phyloP scores from a whole-genome alignment of 2,797 vertebrate genomes.

The Chromobotia macracanthus region DNA sequence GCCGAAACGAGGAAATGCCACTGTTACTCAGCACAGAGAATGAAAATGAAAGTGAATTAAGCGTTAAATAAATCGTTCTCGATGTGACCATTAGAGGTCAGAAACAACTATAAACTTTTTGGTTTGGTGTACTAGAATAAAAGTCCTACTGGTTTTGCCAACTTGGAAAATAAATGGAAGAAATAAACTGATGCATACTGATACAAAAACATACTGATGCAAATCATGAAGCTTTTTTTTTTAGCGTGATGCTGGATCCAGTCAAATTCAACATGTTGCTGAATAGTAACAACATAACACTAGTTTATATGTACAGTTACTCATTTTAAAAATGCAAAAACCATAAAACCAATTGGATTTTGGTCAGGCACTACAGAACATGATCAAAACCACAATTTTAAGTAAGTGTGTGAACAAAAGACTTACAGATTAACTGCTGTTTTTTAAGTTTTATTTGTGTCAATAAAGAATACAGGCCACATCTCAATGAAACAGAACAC shows the following conservation, averaged over 20 bases:
- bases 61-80: neutral
- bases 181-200: too few species aligned
- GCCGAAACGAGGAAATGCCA: conserved; percentile 22
- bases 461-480: neutral
- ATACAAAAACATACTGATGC: neutral
- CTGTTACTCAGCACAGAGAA: conserved; percentile 73
- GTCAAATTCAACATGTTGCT: neutral
- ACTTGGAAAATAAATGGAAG: neutral
- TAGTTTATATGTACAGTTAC: neutral
- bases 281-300: neutral
- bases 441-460: neutral
- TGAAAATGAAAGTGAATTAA: conserved; percentile 78
- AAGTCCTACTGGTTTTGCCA: neutral
- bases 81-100: neutral
- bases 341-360: neutral
- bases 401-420: neutral
- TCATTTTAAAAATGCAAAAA: neutral
- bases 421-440: neutral
- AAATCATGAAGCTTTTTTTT: neutral
- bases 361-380: neutral
- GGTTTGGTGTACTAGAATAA: neutral
- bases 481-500: neutral
- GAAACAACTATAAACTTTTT: neutral
- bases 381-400: neutral
- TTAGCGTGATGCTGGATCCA: too few species aligned